Percentiles rank a stretch among this genome's conserved stretches.
Conservation (phyloP, 2,797 vertebrate species). For the Petrocephalus sullivani region DNA sequence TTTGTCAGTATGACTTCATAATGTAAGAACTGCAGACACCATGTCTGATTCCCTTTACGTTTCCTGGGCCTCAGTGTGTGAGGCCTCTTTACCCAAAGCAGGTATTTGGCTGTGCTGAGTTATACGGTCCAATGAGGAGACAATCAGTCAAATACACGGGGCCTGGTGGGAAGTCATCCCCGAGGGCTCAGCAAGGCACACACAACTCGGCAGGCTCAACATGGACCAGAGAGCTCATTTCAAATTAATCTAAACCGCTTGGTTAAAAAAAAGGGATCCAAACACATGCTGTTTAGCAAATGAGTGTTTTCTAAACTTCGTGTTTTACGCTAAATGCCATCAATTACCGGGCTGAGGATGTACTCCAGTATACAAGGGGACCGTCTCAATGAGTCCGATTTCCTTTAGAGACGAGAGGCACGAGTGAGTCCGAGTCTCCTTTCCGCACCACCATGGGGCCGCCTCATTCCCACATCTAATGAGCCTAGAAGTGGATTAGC, state of each 20-base stretch:
- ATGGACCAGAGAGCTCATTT: background rate
- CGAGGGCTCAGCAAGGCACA: background rate
- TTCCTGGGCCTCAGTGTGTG: background rate
- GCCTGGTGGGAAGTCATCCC: background rate
- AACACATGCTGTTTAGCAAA: constrained; percentile 58
- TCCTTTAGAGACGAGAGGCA: constrained; percentile 63
- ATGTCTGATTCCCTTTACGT: background rate
- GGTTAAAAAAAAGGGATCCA: background rate
- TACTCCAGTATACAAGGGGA: constrained; percentile 52
- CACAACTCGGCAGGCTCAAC: background rate
- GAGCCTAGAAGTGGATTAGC: constrained; percentile 64
- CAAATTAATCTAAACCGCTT: background rate
- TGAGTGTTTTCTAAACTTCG: constrained; percentile 34
- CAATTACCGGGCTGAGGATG: constrained; percentile 64
- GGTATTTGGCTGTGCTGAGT: background rate
- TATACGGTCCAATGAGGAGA: background rate
- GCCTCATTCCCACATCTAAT: constrained; percentile 59
- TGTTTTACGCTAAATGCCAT: constrained; percentile 59
- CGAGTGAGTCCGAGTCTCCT: constrained; percentile 30
- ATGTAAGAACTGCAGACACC: background rate
- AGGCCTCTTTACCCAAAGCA: background rate
- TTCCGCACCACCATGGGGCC: constrained; percentile 23
- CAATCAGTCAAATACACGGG: background rate
- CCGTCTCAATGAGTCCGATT: constrained; percentile 64
- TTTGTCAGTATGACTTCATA: background rate